Evolutionary conservation across 2,888 invertebrate genomes (phyloP).

Genomic region (Caenorhabditis sp.): DNA sequence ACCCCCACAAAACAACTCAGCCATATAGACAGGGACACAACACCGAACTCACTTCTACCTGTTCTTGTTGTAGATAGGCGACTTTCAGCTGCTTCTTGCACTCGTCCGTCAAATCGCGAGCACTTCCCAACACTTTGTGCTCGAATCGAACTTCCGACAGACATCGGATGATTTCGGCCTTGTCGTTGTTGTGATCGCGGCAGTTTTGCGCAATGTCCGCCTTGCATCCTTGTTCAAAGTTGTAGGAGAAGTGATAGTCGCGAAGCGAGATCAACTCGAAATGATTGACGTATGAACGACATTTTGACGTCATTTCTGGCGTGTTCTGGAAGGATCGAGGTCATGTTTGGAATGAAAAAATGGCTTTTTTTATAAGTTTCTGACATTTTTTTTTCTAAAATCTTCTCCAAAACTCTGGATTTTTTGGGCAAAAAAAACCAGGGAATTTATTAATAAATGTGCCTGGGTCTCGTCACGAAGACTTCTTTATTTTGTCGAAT

Average conservation of each 20-base stretch:
- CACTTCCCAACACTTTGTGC: conserved; percentile 72
- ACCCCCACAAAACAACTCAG: neutral
- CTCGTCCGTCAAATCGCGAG: conserved; percentile 84
- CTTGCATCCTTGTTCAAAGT: conserved; percentile 85
- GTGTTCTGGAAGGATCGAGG: conserved; percentile 20
- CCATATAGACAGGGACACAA: neutral
- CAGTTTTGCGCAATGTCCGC: conserved; percentile 77
- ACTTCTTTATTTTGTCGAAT: too few relatives aligned
- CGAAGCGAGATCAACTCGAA: conserved; percentile 92
- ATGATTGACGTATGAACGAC: conserved; percentile 88
- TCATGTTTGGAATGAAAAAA: neutral
- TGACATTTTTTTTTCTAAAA: too few relatives aligned
- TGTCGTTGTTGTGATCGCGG: conserved; percentile 62
- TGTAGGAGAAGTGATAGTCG: conserved; percentile 87
- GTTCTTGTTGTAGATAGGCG: conserved; percentile 82
- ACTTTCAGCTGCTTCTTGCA: conserved; percentile 89
- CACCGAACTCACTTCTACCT: conserved; percentile 62
- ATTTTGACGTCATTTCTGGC: conserved; percentile 47
- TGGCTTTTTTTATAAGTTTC: neutral
- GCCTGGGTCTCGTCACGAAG: too few relatives aligned
- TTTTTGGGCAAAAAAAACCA: neutral
- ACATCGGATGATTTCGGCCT: conserved; percentile 79
- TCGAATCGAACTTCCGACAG: conserved; percentile 89
- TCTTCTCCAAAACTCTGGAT: neutral
- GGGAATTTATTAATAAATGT: too few relatives aligned